These are phyloP conservation scores for Galerucella calmariensis DNA, from an alignment of 2,888 invertebrate genomes.

Conservation along the genomic window DNA sequence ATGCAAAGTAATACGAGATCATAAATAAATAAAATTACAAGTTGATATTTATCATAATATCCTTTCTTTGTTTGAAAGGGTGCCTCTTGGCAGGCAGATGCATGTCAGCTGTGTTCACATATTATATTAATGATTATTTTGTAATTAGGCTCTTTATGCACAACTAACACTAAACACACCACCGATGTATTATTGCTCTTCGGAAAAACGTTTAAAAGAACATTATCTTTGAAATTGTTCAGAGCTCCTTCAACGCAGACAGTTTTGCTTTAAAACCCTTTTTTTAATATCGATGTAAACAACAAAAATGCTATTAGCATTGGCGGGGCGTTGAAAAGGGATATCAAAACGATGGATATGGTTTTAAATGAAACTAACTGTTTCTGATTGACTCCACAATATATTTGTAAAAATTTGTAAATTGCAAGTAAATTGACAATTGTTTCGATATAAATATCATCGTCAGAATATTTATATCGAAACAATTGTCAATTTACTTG, in stretches of 20 bases:
- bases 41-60: constrained; percentile 65
- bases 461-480: no score
- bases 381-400: no score
- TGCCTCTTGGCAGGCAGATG: constrained; percentile 65
- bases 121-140: constrained; percentile 64
- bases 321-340: background rate
- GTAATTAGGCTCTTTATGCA: constrained; percentile 64
- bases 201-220: constrained; percentile 33
- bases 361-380: no score
- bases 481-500: no score
- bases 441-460: no score
- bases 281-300: background rate
- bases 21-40: constrained; percentile 63
- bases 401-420: no score
- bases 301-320: background rate
- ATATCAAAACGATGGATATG: background rate
- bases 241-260: background rate
- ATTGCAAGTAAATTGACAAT: no score
- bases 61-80: constrained; percentile 64
- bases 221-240: constrained; percentile 30
- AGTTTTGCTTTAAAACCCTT: background rate
- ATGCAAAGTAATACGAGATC: constrained; percentile 60
- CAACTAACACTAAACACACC: constrained; percentile 59
- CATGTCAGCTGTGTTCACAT: constrained; percentile 62
- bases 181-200: constrained; percentile 39